These are phyloP conservation scores for Morone saxatilis DNA, from an alignment of 2,113 vertebrate species.

Conservation along the genomic window DNA sequence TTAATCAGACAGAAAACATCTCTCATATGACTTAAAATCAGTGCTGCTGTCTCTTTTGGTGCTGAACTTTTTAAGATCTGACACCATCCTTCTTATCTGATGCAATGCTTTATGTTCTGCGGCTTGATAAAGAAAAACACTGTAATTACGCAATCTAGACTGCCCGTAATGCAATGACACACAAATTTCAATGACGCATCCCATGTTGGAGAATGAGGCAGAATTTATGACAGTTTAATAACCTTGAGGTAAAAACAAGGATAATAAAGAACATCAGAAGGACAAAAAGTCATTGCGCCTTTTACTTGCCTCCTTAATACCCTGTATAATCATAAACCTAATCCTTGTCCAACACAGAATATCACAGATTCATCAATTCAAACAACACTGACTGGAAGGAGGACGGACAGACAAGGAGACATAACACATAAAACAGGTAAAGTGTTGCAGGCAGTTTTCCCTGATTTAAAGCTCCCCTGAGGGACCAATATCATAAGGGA, in stretches of 20 bases:
- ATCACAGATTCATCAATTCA: slow-evolving; percentile 28
- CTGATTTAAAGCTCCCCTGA: slow-evolving; percentile 6
- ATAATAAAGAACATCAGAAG: not conserved
- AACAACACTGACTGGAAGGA: slow-evolving; percentile 14
- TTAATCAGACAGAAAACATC: slow-evolving; percentile 21
- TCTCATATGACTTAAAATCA: not conserved
- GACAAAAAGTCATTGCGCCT: slow-evolving; percentile 18
- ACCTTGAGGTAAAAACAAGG: not conserved
- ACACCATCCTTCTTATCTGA: not conserved
- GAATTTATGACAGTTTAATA: not conserved
- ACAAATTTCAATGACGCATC: slow-evolving; percentile 3
- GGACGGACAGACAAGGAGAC: slow-evolving; percentile 62
- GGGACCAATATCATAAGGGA: slow-evolving; percentile 27
- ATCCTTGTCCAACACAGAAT: slow-evolving; percentile 17
- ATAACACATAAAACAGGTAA: slow-evolving; percentile 21
- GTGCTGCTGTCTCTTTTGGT: not conserved
- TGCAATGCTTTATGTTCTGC: slow-evolving; percentile 16
- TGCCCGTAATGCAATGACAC: slow-evolving; percentile 14
- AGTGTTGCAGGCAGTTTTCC: slow-evolving; percentile 26
- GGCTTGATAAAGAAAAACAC: slow-evolving; percentile 15
- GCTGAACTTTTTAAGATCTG: not conserved
- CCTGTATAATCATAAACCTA: slow-evolving; percentile 25
- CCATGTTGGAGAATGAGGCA: not conserved
- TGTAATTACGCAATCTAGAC: slow-evolving; percentile 18
- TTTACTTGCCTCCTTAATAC: slow-evolving; percentile 4